Base-by-base conservation (phyloP, 2,797 vertebrate species). In the Sebastes matsubarae region DNA sequence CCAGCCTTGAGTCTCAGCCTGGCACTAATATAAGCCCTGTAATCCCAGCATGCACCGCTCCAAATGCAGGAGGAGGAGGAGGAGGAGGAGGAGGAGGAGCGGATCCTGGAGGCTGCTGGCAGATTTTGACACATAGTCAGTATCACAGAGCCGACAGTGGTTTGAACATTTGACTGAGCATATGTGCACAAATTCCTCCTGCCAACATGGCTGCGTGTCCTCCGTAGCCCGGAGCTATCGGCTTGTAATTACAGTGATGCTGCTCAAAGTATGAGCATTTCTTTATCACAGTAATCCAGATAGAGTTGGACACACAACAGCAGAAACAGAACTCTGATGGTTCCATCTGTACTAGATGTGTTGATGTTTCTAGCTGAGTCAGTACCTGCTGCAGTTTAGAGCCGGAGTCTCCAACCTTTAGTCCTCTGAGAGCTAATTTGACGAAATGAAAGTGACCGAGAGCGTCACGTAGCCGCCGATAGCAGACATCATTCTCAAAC, bases 31-130 rank as follows among this genome's bases (percentile, higher is more conserved):
- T 61, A 82, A 88, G 61, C 71, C 64, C 73, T 84, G 79, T 67
- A 82, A 85, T 91, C 88, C 80, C 85, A 89, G 83, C 60, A 83
- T 84, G 82, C 82, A 83, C 27, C n/a, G 20, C 66, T 79, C 52
- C 64, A 75, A 69, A 79, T 34, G 18, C 55, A 77, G 54, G 24
- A 82, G 61, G 75, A 42, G 58, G 75, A 42, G 58, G 34, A 36
- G 34, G 34, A 36, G 11, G 75, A 42, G 58, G 11, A 36, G 34
- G 36, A 36, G 11, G 32, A 10, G 2, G 76, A 80, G 66, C 52
- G 46, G 59, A 82, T 76, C 59, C 79, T 72, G 68, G 54, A 76
- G 73, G 74, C 74, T 83, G 80, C 75, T 83, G 67, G 61, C 76
- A 87, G 77, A 83, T 69, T 84, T 50, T 64, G 68, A 81, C 60